Evolutionary conservation across 2,113 vertebrate genomes (phyloP).

Genomic region (Uropsilus gracilis): DNA sequence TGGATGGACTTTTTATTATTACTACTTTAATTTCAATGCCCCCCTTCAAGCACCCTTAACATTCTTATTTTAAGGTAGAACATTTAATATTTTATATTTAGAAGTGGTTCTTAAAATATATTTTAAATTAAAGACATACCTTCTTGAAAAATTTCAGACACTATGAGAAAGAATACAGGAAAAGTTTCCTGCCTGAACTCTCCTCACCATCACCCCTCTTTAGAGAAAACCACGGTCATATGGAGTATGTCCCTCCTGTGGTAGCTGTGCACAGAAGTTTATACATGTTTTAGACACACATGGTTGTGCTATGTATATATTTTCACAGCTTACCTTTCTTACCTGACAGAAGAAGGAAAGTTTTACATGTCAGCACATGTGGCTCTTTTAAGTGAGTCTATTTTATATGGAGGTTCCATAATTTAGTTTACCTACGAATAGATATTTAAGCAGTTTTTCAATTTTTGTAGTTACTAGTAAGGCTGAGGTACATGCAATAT

Average conservation of each 20-base stretch:
- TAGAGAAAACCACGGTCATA: background rate
- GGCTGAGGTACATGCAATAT: background rate
- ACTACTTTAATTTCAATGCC: background rate
- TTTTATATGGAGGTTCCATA: background rate
- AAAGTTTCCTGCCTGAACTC: background rate
- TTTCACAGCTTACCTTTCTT: background rate
- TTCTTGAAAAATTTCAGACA: constrained; percentile 4
- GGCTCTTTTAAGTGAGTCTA: background rate
- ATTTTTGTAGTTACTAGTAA: background rate
- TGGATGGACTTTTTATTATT: background rate
- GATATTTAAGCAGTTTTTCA: background rate
- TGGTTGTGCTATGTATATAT: background rate
- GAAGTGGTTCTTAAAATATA: background rate
- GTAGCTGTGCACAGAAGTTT: background rate
- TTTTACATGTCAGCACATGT: background rate
- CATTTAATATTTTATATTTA: background rate
- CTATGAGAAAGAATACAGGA: background rate
- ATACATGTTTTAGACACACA: background rate
- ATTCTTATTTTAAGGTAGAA: background rate
- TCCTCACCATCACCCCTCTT: background rate
- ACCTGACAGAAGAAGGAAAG: background rate
- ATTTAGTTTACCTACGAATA: background rate
- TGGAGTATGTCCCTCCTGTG: background rate
- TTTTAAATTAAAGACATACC: background rate
- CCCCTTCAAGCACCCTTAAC: background rate